phyloP scores from a whole-genome alignment of 53 echinoderm and acorn worm species.

The Holothuria leucospilota region DNA sequence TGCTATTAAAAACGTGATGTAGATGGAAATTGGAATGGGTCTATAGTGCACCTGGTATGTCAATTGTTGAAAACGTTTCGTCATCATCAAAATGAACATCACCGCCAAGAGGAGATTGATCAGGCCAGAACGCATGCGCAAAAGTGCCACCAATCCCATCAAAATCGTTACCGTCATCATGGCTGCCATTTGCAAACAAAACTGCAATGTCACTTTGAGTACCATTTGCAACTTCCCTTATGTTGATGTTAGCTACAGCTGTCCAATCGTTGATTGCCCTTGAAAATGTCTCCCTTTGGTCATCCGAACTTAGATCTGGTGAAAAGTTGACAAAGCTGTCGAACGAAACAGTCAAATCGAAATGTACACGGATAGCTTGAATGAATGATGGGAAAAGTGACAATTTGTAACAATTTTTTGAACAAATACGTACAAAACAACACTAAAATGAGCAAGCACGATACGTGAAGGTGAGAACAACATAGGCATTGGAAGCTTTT shows the following conservation, averaged over 20 bases:
- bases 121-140: constrained; percentile 17
- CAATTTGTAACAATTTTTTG: no score
- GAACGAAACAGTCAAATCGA: no score
- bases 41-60: no score
- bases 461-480: no score
- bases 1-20: no score
- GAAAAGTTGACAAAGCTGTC: not conserved
- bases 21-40: no score
- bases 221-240: not conserved
- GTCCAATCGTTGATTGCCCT: not conserved
- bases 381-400: no score
- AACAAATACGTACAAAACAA: no score
- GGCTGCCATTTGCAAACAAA: not conserved
- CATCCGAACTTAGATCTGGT: not conserved
- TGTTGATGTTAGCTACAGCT: not conserved
- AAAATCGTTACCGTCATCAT: not conserved
- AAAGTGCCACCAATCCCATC: constrained; percentile 12
- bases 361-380: no score
- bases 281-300: constrained; percentile 5
- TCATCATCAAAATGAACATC: constrained; percentile 24
- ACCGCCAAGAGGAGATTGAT: not conserved
- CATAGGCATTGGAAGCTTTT: no score
- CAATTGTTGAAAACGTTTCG: not conserved
- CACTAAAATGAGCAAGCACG: no score
- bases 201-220: not conserved